Percentiles rank a stretch among this genome's conserved stretches.
Evolutionary conservation across 2,113 vertebrate genomes (phyloP).

Genomic region (Trematocara nigrifrons): DNA sequence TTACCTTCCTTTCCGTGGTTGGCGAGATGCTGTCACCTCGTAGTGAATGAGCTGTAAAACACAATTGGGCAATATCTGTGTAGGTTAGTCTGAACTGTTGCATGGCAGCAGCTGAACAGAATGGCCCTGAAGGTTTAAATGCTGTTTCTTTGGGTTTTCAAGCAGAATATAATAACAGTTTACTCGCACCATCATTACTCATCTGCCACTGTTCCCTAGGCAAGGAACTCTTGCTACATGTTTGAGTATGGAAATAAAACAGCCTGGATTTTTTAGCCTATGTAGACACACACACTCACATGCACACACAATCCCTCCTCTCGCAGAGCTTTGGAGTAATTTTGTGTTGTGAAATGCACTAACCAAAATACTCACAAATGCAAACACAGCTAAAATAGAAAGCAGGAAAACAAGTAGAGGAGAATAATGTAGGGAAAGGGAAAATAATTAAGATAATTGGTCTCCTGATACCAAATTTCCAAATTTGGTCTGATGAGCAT

Average conservation of each 20-base stretch:
- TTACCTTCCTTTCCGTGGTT: constrained; percentile 26
- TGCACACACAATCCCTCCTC: neutral
- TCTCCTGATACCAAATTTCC: constrained; percentile 72
- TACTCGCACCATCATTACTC: constrained; percentile 43
- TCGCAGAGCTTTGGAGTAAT: constrained; percentile 45
- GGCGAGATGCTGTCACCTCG: constrained; percentile 42
- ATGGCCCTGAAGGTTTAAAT: constrained; percentile 46
- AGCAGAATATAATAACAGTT: constrained; percentile 51
- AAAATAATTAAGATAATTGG: constrained; percentile 76
- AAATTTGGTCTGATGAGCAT: constrained; percentile 51
- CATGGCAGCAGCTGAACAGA: constrained; percentile 21
- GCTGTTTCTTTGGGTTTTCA: constrained; percentile 43
- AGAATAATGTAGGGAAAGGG: constrained; percentile 45
- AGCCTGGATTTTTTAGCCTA: neutral
- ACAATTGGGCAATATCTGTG: constrained; percentile 34
- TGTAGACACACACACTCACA: constrained; percentile 12
- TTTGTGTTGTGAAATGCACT: constrained; percentile 44
- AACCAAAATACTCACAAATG: constrained; percentile 57
- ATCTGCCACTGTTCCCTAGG: constrained; percentile 30
- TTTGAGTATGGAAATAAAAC: constrained; percentile 48
- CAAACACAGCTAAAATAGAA: constrained; percentile 65
- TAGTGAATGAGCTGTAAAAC: constrained; percentile 33
- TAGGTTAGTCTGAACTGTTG: constrained; percentile 32
- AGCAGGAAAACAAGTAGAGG: constrained; percentile 44
- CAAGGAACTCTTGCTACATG: constrained; percentile 38